Percentiles rank a stretch among this genome's conserved stretches.
phyloP scores from a whole-genome alignment of 2,113 vertebrate genomes.

The Bostrychus sinensis region DNA sequence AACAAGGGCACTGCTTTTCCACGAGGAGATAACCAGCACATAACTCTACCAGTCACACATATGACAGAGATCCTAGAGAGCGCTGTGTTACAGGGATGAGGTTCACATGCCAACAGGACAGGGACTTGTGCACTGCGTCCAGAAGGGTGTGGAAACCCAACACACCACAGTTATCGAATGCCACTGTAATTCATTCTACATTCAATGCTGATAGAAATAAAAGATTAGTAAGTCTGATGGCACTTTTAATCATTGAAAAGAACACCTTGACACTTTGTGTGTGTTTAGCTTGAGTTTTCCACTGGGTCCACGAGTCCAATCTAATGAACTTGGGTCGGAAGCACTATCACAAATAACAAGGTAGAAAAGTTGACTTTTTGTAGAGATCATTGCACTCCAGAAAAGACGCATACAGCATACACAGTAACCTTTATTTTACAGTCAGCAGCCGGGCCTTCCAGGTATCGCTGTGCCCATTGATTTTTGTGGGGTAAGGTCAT shows the following conservation, averaged over 20 bases:
- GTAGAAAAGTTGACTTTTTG: slow-evolving; percentile 8
- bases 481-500: slow-evolving; percentile 74
- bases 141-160: slow-evolving; percentile 47
- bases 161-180: not conserved
- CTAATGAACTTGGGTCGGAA: slow-evolving; percentile 51
- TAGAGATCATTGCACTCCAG: slow-evolving; percentile 32
- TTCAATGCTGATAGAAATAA: slow-evolving; percentile 16
- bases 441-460: slow-evolving; percentile 23
- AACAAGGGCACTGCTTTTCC: slow-evolving; percentile 84
- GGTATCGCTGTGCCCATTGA: slow-evolving; percentile 72
- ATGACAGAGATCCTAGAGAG: slow-evolving; percentile 38
- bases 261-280: slow-evolving; percentile 53
- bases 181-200: not conserved
- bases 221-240: slow-evolving; percentile 59
- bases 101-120: slow-evolving; percentile 13
- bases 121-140: slow-evolving; percentile 12
- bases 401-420: slow-evolving; percentile 6
- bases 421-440: slow-evolving; percentile 29
- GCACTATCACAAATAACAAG: not conserved
- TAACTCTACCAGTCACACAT: slow-evolving; percentile 54
- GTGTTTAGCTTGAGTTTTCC: slow-evolving; percentile 55
- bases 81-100: slow-evolving; percentile 26
- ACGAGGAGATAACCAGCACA: slow-evolving; percentile 79
- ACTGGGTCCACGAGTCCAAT: slow-evolving; percentile 55
- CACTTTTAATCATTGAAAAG: slow-evolving; percentile 72